Conservation (phyloP, 1,140 invertebrate species). For the Portunus trituberculatus region DNA sequence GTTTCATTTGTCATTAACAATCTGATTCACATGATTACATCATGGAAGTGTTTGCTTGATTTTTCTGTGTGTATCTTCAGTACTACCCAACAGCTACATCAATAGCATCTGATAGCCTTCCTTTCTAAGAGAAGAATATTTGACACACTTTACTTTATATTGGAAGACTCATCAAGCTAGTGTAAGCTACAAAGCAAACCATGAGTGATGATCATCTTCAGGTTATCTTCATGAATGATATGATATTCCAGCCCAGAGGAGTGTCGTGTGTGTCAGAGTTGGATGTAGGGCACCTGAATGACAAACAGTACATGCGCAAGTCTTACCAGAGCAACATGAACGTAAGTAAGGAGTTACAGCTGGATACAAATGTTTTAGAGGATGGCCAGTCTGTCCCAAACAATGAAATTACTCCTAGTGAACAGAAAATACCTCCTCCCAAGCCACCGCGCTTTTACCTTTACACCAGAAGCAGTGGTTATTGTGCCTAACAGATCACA, state of each 20-base stretch:
- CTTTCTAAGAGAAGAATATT: background rate
- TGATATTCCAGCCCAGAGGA: slow-evolving; percentile 62
- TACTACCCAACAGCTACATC: background rate
- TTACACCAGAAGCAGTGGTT: background rate
- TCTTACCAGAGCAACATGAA: slow-evolving; percentile 62
- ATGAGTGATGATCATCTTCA: slow-evolving; percentile 50
- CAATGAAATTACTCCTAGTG: background rate
- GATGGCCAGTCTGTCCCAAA: background rate
- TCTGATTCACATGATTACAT: background rate
- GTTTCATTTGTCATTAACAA: background rate
- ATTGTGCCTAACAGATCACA: background rate
- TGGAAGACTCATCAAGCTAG: background rate
- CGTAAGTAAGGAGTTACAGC: slow-evolving; percentile 46
- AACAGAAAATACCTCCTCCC: slow-evolving; percentile 43
- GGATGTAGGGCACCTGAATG: slow-evolving; percentile 35
- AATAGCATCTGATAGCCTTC: background rate
- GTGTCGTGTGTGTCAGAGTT: slow-evolving; percentile 62
- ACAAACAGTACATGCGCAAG: slow-evolving; percentile 58
- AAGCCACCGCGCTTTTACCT: slow-evolving; percentile 49
- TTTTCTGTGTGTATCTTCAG: background rate
- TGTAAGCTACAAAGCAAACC: background rate
- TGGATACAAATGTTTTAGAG: slow-evolving; percentile 42
- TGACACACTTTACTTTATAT: background rate
- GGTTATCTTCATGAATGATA: slow-evolving; percentile 49
- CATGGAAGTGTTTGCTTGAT: background rate